Conservation (phyloP, 2,797 vertebrate genomes). For the Nannoperca australis region DNA sequence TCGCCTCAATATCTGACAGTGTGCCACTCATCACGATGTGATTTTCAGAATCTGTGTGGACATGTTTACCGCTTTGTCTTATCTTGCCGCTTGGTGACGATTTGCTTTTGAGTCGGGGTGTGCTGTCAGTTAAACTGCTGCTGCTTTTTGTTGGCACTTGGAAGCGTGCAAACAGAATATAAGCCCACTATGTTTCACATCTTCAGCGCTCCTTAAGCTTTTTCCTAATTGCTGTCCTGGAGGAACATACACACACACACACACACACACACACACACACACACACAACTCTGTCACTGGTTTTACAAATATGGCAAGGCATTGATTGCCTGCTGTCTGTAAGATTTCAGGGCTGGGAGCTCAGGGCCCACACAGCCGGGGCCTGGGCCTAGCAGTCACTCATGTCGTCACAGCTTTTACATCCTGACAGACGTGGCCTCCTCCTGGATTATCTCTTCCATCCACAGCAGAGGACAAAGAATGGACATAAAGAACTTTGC, state of each 20-base stretch:
- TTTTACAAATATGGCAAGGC: constrained; percentile 65
- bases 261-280: constrained; percentile 6
- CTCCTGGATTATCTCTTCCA: constrained; percentile 11
- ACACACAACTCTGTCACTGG: constrained; percentile 40
- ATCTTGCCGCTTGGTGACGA: constrained; percentile 23
- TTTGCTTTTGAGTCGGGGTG: constrained; percentile 42
- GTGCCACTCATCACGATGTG: constrained; percentile 32
- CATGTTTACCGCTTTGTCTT: constrained; percentile 49
- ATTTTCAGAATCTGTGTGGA: constrained; percentile 43
- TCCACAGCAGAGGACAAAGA: constrained; percentile 48
- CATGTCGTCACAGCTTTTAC: constrained; percentile 33
- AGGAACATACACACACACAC: constrained; percentile 19
- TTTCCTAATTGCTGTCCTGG: constrained; percentile 39
- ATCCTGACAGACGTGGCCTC: constrained; percentile 13
- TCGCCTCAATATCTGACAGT: constrained; percentile 15
- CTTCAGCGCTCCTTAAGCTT: constrained; percentile 36
- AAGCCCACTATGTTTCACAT: constrained; percentile 46
- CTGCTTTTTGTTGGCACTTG: constrained; percentile 37
- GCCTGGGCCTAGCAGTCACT: constrained; percentile 14
- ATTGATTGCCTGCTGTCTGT: constrained; percentile 23
- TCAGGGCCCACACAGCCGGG: constrained; percentile 4
- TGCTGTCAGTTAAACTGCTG: constrained; percentile 51
- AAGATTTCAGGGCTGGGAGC: neutral
- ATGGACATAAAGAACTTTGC: constrained; percentile 31
- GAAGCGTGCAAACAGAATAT: constrained; percentile 38